phyloP scores from a whole-genome alignment of 1,140 invertebrate species.

The Hyles vespertilio region DNA sequence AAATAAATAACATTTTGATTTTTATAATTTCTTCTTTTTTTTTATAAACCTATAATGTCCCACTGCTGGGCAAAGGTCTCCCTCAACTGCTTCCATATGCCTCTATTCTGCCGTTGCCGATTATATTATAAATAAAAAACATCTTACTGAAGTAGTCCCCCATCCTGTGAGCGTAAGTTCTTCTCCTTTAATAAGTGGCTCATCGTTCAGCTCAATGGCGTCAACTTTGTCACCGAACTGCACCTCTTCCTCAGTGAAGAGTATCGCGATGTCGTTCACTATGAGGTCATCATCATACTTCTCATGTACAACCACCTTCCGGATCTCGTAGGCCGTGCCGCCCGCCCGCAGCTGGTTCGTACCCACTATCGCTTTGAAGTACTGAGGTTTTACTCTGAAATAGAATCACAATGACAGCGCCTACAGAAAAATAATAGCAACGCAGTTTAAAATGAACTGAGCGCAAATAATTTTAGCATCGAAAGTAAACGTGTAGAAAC shows the following conservation, averaged over 20 bases:
- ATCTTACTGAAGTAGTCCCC: constrained; percentile 60
- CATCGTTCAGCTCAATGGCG: constrained; percentile 56
- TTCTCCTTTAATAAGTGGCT: constrained; percentile 54
- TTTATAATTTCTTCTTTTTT: too few relatives aligned
- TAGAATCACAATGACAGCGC: too few relatives aligned
- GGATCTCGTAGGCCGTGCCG: constrained; percentile 48
- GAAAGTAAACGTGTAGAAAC: too few relatives aligned
- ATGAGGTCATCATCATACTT: constrained; percentile 54
- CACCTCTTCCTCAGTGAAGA: constrained; percentile 59
- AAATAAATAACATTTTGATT: too few relatives aligned
- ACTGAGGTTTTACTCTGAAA: constrained; percentile 54
- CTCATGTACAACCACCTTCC: constrained; percentile 58
- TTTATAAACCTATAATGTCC: too few relatives aligned
- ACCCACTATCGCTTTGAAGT: constrained; percentile 61
- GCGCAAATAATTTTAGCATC: too few relatives aligned
- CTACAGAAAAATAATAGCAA: too few relatives aligned
- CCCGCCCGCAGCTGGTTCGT: constrained; percentile 59
- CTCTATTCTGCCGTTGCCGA: too few relatives aligned
- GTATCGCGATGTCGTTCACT: constrained; percentile 61
- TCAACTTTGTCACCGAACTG: constrained; percentile 62
- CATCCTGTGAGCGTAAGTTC: constrained; percentile 59
- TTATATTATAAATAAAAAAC: too few relatives aligned
- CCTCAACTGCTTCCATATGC: too few relatives aligned
- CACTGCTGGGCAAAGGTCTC: too few relatives aligned
- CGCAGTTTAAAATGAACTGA: too few relatives aligned